Percentiles rank a stretch among this genome's conserved stretches.
These are phyloP conservation scores for Psilopsiagon aurifrons DNA, from an alignment of 2,113 vertebrate genomes.

Conservation along the genomic window DNA sequence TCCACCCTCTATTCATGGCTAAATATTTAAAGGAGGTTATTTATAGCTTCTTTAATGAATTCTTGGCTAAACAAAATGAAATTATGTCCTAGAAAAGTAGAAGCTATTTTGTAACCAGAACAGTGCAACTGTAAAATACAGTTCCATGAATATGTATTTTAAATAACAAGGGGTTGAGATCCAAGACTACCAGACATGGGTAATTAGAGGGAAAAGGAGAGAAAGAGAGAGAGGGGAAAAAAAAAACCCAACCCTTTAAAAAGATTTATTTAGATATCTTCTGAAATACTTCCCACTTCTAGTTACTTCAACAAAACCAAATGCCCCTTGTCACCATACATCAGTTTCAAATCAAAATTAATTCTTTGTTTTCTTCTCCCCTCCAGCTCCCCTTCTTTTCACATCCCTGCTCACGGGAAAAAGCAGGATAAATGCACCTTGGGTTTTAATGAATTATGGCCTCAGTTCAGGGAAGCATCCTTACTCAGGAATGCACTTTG, in stretches of 20 bases:
- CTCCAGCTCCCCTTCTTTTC: neutral
- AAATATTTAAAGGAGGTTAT: slow-evolving; percentile 81
- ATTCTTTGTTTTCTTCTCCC: slow-evolving; percentile 4
- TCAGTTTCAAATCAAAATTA: too few species aligned
- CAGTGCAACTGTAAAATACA: too few species aligned
- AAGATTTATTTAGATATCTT: slow-evolving; percentile 66
- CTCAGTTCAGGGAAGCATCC: slow-evolving; percentile 58
- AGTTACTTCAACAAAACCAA: slow-evolving; percentile 62
- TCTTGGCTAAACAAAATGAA: too few species aligned
- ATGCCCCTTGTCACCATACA: neutral
- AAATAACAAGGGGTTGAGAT: slow-evolving; percentile 71
- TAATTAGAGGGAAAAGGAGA: slow-evolving; percentile 62
- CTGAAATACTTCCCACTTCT: slow-evolving; percentile 57
- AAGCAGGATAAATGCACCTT: slow-evolving; percentile 30
- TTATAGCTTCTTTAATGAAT: slow-evolving; percentile 18
- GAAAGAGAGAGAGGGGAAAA: neutral
- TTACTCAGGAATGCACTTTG: slow-evolving; percentile 59
- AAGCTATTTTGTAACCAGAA: too few species aligned
- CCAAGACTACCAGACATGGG: slow-evolving; percentile 63
- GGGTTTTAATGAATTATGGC: slow-evolving; percentile 58
- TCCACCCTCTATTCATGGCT: slow-evolving; percentile 80
- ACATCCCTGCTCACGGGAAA: neutral
- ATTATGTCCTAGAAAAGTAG: too few species aligned
- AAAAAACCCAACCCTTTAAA: slow-evolving; percentile 24
- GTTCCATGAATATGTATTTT: slow-evolving; percentile 62